A percentile compares a stretch with the other conserved stretches of the same genome.
phyloP scores from a whole-genome alignment of 2,113 vertebrate genomes.

The Percina caprodes region DNA sequence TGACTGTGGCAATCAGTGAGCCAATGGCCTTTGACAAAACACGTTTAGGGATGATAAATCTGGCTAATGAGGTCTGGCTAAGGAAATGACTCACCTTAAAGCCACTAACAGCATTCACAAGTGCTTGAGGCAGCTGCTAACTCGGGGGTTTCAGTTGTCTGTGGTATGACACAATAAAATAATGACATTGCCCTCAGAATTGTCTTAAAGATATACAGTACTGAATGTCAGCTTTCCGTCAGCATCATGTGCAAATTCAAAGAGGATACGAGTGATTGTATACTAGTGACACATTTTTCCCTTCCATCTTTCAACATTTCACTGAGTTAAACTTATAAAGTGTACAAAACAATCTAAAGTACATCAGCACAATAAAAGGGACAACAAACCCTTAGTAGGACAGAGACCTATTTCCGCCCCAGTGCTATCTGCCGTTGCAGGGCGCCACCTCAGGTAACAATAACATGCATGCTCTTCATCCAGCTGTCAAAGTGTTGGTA shows the following conservation, averaged over 20 bases:
- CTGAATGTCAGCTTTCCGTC: slow-evolving; percentile 38
- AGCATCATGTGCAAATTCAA: slow-evolving; percentile 6
- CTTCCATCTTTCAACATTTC: slow-evolving; percentile 34
- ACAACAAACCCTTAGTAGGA: slow-evolving; percentile 3
- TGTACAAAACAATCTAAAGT: slow-evolving; percentile 1
- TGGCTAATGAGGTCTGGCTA: slow-evolving; percentile 58
- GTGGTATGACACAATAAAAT: slow-evolving; percentile 49
- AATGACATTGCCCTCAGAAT: slow-evolving; percentile 34
- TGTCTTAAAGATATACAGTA: slow-evolving; percentile 41
- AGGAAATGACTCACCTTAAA: slow-evolving; percentile 65
- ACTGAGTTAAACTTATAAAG: slow-evolving; percentile 16
- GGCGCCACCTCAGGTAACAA: slow-evolving; percentile 16
- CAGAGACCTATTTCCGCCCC: background rate
- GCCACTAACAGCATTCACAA: slow-evolving; percentile 39
- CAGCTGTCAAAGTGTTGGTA: slow-evolving; percentile 32
- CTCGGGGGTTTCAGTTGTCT: slow-evolving; percentile 34
- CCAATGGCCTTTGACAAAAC: slow-evolving; percentile 71
- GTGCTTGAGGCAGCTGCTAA: slow-evolving; percentile 24
- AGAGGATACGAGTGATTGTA: slow-evolving; percentile 2
- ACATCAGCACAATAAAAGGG: background rate
- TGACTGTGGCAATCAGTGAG: slow-evolving; percentile 54
- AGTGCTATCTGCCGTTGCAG: slow-evolving; percentile 24
- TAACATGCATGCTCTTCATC: slow-evolving; percentile 15
- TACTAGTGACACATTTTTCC: slow-evolving; percentile 17
- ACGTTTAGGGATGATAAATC: slow-evolving; percentile 59